Evolutionary conservation across 2,113 vertebrate genomes (phyloP), one percentile per base, ranked within the genome.

Genomic region (Seriola dumerili): DNA sequence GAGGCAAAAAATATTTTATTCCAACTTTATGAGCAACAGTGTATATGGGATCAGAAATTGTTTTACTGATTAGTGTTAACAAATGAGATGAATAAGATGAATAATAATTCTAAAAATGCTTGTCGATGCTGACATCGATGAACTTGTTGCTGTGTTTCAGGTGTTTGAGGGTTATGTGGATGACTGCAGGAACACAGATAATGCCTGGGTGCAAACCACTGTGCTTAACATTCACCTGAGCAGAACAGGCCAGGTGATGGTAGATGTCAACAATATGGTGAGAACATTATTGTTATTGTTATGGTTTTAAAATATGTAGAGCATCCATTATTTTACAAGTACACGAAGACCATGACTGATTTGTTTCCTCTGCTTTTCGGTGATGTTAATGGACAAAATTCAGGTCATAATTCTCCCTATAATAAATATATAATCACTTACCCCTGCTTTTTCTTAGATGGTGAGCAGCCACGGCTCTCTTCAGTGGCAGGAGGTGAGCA

Each of bases 111-210:
- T 25, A 14, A 42, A 59, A 50, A 19, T 23, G 5, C 21, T 40
- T 57, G n/a, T 65, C n/a, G 29, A 29, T 76, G 6, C 8, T 23
- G 32, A 61, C 11, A 16, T 9, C 23, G 44, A 73, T 36, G 25
- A 57, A 7, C 9, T 23, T 66, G 21, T 5, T 42, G 50, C 23
- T 64, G 36, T 12, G 0, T 42, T 69, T 55, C 76, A 99, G 98
- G 92, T 98, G 19, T 96, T 95, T 90, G 95, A 90, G 72, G 97
- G 96, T 4, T 99, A 99, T 17, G 83, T 98, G 0, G 98, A 99
- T 0, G 97, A 99, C 88, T 92, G 94, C 9, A 96, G 96, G 74
- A 99, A 99, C 94, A 99, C 97, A 0, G 98, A 99, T 67, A 97
- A 98, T 0, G 97, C 98, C 85, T 99, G 98, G 97, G 92, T 99